These are phyloP conservation scores for Pontoporia blainvillei DNA, from an alignment of 2,113 vertebrate genomes.

Conservation along the genomic window DNA sequence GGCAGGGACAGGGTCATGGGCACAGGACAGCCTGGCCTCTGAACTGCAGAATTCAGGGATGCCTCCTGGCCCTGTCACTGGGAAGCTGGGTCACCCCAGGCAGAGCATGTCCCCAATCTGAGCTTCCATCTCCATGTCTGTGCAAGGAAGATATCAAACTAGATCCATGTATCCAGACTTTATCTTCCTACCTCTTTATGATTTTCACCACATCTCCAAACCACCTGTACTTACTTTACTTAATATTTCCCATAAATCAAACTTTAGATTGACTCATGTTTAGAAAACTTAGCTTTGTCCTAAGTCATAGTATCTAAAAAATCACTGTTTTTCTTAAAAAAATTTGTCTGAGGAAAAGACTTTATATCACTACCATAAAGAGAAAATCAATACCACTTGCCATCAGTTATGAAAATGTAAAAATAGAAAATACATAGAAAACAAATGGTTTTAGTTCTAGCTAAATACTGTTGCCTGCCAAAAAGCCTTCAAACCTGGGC, in stretches of 20 bases:
- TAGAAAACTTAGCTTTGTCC: neutral
- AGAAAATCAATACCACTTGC: neutral
- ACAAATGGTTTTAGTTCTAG: neutral
- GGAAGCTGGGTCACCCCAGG: neutral
- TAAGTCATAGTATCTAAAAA: neutral
- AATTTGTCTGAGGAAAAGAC: neutral
- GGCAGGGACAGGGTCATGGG: neutral
- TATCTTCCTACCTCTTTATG: too few relatives aligned
- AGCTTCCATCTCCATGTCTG: neutral
- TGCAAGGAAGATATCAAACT: neutral
- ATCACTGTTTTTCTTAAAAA: neutral
- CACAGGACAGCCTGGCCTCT: neutral
- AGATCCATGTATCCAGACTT: neutral
- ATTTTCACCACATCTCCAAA: neutral
- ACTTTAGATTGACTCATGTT: neutral
- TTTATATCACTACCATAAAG: neutral
- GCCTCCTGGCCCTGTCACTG: neutral
- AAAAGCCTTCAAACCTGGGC: neutral
- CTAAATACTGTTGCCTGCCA: neutral
- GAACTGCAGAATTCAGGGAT: neutral
- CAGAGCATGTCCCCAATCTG: too few relatives aligned
- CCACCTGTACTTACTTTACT: neutral
- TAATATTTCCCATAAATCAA: neutral
- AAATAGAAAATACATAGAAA: neutral
- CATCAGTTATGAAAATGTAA: neutral